Conservation (phyloP, 2,113 vertebrate species). For the Martes martes region DNA sequence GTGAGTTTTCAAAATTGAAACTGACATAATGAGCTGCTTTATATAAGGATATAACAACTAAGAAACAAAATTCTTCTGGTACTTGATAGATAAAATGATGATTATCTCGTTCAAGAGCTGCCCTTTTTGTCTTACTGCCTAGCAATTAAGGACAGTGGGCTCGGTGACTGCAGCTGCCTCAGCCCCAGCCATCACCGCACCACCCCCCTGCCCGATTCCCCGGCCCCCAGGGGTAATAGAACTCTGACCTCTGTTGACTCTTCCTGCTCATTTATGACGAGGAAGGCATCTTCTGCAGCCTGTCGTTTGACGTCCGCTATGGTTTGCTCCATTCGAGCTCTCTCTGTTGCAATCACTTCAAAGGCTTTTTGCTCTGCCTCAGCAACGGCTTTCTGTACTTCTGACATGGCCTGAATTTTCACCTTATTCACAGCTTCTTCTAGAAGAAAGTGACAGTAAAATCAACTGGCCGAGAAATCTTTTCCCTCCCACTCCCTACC, state of each 20-base stretch:
- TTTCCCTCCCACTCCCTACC: neutral
- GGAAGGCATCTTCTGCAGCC: slow-evolving; percentile 94
- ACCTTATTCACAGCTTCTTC: slow-evolving; percentile 99
- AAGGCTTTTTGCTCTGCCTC: slow-evolving; percentile 99
- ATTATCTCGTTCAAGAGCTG: neutral
- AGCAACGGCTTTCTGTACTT: slow-evolving; percentile 97
- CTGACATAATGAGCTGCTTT: neutral
- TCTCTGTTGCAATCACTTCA: slow-evolving; percentile 96
- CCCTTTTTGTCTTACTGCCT: neutral
- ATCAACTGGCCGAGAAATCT: slow-evolving; percentile 55
- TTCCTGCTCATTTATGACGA: slow-evolving; percentile 98
- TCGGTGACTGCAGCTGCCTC: neutral
- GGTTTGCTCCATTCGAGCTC: slow-evolving; percentile 98
- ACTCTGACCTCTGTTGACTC: slow-evolving; percentile 95
- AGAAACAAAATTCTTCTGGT: neutral
- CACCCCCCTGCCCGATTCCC: too few species aligned
- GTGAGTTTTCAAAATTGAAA: neutral
- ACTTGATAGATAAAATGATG: neutral
- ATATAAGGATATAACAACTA: neutral
- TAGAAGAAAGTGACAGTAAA: slow-evolving; percentile 82
- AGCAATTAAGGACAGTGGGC: neutral
- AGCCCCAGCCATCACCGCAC: neutral
- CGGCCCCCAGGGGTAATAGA: neutral
- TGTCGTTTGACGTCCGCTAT: slow-evolving; percentile 95
- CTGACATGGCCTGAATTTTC: slow-evolving; percentile 98